These are phyloP conservation scores for Falco concolor DNA, from an alignment of 2,797 vertebrate genomes.

Conservation along the genomic window DNA sequence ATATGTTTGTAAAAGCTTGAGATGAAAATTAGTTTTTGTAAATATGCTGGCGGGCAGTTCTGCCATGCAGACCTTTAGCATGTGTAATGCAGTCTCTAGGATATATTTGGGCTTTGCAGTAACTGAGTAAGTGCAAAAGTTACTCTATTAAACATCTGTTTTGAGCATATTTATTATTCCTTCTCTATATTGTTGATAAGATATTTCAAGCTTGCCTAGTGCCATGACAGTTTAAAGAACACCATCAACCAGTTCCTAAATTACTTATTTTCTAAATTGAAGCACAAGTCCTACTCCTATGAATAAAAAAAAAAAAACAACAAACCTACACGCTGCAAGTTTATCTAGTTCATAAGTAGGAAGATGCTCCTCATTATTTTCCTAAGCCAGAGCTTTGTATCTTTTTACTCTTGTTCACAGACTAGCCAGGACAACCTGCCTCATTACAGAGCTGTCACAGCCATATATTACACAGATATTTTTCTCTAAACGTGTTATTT, in stretches of 20 bases:
- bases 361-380: not conserved
- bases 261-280: not conserved
- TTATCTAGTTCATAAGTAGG: not conserved
- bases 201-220: not conserved
- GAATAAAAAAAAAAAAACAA: not conserved
- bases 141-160: not conserved
- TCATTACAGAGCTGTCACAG: not conserved
- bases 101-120: not conserved
- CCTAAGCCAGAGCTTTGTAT: not conserved
- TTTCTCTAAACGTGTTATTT: not conserved
- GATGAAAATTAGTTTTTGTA: not conserved
- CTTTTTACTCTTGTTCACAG: not conserved
- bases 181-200: not conserved
- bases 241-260: not conserved
- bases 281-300: not conserved
- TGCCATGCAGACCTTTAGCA: not conserved
- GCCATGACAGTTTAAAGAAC: not conserved
- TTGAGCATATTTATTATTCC: not conserved
- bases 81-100: not conserved
- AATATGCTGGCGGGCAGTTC: not conserved
- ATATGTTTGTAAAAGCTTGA: not conserved
- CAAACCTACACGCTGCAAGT: not conserved
- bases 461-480: not conserved
- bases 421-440: not conserved
- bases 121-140: not conserved